phyloP scores from a whole-genome alignment of 2,888 invertebrate species.

The Ceratothoa steindachneri region DNA sequence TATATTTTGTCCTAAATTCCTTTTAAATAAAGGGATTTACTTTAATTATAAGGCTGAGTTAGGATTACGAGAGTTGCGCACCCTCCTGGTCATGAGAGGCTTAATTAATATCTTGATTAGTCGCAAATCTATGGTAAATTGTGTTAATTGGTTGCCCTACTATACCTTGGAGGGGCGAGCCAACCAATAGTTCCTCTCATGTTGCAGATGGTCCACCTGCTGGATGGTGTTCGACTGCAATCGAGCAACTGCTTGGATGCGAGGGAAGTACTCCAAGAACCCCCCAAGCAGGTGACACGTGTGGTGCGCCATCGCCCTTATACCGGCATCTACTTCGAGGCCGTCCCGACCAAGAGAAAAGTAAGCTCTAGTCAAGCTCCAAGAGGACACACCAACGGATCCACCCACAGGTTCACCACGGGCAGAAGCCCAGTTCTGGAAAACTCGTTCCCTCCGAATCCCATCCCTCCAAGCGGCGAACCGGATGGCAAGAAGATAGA shows the following conservation, averaged over 20 bases:
- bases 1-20: too few relatives aligned
- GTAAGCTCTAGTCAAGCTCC: background rate
- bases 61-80: too few relatives aligned
- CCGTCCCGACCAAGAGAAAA: background rate
- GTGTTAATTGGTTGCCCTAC: too few relatives aligned
- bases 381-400: background rate
- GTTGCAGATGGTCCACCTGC: background rate
- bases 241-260: background rate
- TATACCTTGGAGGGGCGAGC: too few relatives aligned
- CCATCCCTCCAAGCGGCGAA: background rate
- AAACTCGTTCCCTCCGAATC: background rate
- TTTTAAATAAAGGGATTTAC: too few relatives aligned
- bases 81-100: too few relatives aligned
- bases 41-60: too few relatives aligned
- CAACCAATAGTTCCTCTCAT: background rate
- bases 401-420: background rate
- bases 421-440: background rate
- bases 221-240: background rate
- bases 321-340: background rate
- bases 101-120: too few relatives aligned
- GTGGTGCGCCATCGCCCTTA: constrained; percentile 1
- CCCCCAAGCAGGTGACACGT: background rate
- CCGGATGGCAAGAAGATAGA: background rate
- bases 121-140: too few relatives aligned
- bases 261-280: background rate